Percentiles rank a stretch among this genome's conserved stretches.
These are phyloP conservation scores for Ochropleura plecta DNA, from an alignment of 2,888 invertebrate genomes.

Conservation along the genomic window DNA sequence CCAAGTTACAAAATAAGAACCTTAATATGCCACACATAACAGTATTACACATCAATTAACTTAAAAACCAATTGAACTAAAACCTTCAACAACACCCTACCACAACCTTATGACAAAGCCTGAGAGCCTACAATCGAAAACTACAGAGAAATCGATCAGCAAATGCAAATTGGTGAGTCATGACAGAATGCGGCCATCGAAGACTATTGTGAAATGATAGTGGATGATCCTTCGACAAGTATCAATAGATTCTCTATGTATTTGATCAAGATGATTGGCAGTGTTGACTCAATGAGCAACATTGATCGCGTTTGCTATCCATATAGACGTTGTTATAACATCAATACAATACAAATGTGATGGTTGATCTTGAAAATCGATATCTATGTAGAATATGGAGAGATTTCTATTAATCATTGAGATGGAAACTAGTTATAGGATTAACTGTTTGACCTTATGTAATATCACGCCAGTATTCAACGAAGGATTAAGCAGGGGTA, in stretches of 20 bases:
- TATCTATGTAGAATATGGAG: background rate
- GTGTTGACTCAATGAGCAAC: slow-evolving; percentile 39
- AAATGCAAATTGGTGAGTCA: slow-evolving; percentile 22
- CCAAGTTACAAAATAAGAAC: slow-evolving; percentile 3
- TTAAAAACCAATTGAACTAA: background rate
- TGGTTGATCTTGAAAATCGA: background rate
- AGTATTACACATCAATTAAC: slow-evolving; percentile 26
- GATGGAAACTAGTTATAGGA: background rate
- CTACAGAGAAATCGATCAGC: background rate
- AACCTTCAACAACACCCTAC: background rate
- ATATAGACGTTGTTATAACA: background rate
- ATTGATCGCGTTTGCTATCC: slow-evolving; percentile 35
- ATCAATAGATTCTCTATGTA: slow-evolving; percentile 44
- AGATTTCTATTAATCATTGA: background rate
- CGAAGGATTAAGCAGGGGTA: too few species aligned
- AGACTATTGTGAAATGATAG: slow-evolving; percentile 50
- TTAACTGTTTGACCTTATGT: background rate
- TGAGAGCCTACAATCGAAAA: slow-evolving; percentile 27
- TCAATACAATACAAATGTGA: background rate
- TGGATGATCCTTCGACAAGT: slow-evolving; percentile 34
- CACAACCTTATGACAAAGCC: background rate
- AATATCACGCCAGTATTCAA: too few species aligned
- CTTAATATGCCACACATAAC: slow-evolving; percentile 13
- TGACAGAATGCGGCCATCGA: slow-evolving; percentile 35
- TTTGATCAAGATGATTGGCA: slow-evolving; percentile 56